Conservation (phyloP, 2,797 vertebrate genomes). For the Tauraco hartlaubi region DNA sequence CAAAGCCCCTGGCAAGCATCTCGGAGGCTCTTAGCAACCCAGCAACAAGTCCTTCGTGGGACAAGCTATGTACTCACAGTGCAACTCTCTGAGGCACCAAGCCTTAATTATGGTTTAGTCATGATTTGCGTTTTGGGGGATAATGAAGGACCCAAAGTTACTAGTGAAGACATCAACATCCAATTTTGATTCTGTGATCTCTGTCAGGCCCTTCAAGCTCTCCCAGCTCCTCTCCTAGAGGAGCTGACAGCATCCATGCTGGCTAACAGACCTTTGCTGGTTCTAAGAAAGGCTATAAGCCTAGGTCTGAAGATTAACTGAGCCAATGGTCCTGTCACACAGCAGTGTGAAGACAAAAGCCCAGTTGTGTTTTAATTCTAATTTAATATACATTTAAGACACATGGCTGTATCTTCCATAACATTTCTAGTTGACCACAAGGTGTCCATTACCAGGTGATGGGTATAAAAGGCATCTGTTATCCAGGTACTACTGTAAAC, state of each 20-base stretch:
- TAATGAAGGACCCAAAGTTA: neutral
- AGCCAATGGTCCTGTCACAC: neutral
- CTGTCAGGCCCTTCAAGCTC: accelerated
- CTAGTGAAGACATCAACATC: neutral
- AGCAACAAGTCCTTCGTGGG: neutral
- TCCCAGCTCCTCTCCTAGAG: neutral
- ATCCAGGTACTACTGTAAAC: neutral
- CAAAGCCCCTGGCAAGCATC: neutral
- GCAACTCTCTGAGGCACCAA: neutral
- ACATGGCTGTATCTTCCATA: neutral
- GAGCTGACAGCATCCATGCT: neutral
- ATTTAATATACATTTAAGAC: neutral
- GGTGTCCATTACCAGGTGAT: neutral
- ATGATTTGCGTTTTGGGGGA: neutral
- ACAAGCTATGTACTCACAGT: neutral
- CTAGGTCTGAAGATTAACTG: neutral
- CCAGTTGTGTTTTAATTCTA: neutral
- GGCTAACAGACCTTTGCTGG: neutral
- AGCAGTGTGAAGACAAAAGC: neutral
- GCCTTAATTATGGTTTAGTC: accelerated
- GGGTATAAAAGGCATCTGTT: neutral
- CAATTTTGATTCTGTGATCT: neutral
- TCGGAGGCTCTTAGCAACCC: accelerated
- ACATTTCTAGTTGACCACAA: neutral
- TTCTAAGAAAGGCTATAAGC: neutral